Conservation (phyloP, 2,888 invertebrate species). For the Chrysopilus asiliformis region DNA sequence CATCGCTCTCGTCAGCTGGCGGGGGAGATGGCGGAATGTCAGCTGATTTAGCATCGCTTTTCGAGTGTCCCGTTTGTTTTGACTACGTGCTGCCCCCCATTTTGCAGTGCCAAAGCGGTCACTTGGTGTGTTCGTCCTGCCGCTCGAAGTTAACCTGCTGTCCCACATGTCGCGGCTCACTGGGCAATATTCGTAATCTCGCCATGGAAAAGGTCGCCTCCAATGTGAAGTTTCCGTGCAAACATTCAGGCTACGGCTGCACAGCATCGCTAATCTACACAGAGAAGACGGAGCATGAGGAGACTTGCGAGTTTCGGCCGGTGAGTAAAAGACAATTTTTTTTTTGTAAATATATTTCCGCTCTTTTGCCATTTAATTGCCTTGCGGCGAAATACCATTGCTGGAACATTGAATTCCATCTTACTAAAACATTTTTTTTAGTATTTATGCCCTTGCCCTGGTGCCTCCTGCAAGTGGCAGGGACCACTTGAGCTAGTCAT, state of each 20-base stretch:
- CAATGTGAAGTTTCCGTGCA: slow-evolving; percentile 97
- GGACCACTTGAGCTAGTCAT: slow-evolving; percentile 96
- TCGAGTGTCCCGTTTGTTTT: slow-evolving; percentile 96
- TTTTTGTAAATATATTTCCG: too few relatives aligned
- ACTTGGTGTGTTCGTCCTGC: slow-evolving; percentile 95
- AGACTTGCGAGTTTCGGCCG: slow-evolving; percentile 94
- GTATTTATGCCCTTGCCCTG: slow-evolving; percentile 99
- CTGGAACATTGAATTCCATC: too few relatives aligned
- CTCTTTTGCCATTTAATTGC: too few relatives aligned
- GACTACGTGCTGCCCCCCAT: slow-evolving; percentile 99
- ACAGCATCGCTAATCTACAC: slow-evolving; percentile 82
- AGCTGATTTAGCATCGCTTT: slow-evolving; percentile 78
- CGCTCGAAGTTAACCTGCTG: slow-evolving; percentile 94
- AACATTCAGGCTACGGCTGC: slow-evolving; percentile 93
- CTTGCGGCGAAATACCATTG: too few relatives aligned
- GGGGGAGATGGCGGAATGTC: slow-evolving; percentile 46
- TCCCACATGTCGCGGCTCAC: slow-evolving; percentile 93
- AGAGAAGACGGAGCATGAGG: slow-evolving; percentile 98
- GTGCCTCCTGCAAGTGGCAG: slow-evolving; percentile 98
- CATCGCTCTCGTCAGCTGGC: slow-evolving; percentile 34
- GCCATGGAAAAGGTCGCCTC: slow-evolving; percentile 99
- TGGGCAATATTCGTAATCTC: slow-evolving; percentile 93
- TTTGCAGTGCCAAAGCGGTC: slow-evolving; percentile 96
- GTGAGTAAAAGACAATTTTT: too few relatives aligned
- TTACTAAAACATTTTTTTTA: too few relatives aligned